Conservation (phyloP, 1,140 invertebrate genomes). For the Drosophila quadrilineata region DNA sequence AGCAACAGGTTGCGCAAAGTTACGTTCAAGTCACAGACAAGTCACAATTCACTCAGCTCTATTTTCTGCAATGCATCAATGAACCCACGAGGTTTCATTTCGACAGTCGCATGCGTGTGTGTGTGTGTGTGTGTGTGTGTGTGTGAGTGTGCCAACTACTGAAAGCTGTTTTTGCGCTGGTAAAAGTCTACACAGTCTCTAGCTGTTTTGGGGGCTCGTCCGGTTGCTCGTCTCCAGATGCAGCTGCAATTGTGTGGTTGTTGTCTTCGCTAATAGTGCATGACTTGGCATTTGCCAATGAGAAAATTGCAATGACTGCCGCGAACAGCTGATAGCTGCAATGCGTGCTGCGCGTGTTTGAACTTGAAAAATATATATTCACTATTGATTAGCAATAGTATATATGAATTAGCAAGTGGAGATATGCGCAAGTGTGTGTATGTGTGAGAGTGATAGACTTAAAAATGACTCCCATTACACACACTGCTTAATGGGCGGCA, state of each 20-base stretch:
- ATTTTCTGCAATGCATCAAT: slow-evolving; percentile 17
- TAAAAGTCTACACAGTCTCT: slow-evolving; percentile 25
- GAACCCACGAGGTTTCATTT: slow-evolving; percentile 31
- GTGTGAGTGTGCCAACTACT: slow-evolving; percentile 10
- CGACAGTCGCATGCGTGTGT: background rate
- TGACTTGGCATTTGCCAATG: slow-evolving; percentile 5
- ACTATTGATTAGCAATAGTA: slow-evolving; percentile 42
- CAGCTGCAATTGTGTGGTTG: slow-evolving; percentile 39
- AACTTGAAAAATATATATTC: slow-evolving; percentile 71
- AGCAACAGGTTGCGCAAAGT: slow-evolving; percentile 30
- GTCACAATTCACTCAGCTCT: slow-evolving; percentile 8
- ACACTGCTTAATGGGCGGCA: slow-evolving; percentile 33
- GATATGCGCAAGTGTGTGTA: background rate
- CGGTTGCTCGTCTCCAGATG: slow-evolving; percentile 38
- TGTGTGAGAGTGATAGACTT: too few species aligned
- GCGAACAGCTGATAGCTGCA: slow-evolving; percentile 2
- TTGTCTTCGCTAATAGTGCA: slow-evolving; percentile 27
- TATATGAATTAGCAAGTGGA: background rate
- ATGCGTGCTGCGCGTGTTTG: slow-evolving; percentile 34
- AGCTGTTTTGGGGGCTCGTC: slow-evolving; percentile 54
- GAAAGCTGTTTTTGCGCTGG: slow-evolving; percentile 26
- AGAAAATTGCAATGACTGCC: background rate
- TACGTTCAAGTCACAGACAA: slow-evolving; percentile 7
- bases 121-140: slow-evolving; percentile 1
- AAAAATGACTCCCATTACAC: too few species aligned